Base-by-base conservation (phyloP, 2,888 invertebrate species). In the Hypercompe scribonia region DNA sequence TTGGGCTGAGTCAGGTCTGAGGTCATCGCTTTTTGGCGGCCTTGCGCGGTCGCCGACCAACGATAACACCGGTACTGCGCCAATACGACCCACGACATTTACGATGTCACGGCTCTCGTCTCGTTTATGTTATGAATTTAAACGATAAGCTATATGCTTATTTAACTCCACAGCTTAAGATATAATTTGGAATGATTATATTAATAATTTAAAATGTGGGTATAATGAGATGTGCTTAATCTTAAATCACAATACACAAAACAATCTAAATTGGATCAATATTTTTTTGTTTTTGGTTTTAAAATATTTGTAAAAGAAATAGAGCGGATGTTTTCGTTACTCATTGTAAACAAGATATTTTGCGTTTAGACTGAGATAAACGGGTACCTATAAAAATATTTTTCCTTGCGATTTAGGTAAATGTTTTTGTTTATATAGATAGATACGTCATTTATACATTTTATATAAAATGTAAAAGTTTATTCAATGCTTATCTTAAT, bases 31-130 rank as follows among this genome's bases (percentile, higher is more conserved):
- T 91, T 91, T 89, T 82, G 82, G 88, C 93, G 95, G 94, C 95
- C 95, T 95, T 95, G 95, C 90, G 88, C 92, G 94, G 95, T 94
- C 95, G 92, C 93, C 93, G 94, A 91, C 93, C 94, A 93, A 89
- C 87, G 85, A 83, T 90, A 90, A 91, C 91, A 90, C 90, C 82
- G 76, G 90, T 90, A 91, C 91, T 90, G 90, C 82, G 76, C 31
- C 7, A 15, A 18, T 61, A 18, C 90, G 90, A 91, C 89, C 91
- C 88, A 90, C 89, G 91, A 90, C 90, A 93, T 93, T 93, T 91
- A 75, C 79, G 87, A 87, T 81, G 28, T 31, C 54, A 81, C 77
- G 84, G 81, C 50, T 54, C n/a, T 10, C 50, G 11, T 54, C 10
- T n/a, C 77, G 81, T 85, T 81, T 88, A 81, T 81, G 78, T 83